Percentiles rank a stretch among this genome's conserved stretches.
These are phyloP conservation scores for Sus scrofa DNA, from an alignment of 2,113 vertebrate genomes.

Conservation along the genomic window DNA sequence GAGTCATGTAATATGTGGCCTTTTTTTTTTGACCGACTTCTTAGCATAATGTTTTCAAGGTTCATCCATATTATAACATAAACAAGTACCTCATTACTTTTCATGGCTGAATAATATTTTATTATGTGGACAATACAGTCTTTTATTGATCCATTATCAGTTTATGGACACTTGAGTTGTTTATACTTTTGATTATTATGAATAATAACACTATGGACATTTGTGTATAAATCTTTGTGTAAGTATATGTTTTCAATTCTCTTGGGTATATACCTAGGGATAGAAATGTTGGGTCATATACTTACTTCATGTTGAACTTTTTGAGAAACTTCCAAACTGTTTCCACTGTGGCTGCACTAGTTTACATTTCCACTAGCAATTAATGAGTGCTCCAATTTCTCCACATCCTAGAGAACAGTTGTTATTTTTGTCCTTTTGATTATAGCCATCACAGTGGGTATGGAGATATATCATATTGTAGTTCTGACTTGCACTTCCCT, in stretches of 20 bases:
- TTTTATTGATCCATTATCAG: conserved; percentile 2
- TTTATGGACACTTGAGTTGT: not conserved
- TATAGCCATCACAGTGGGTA: not conserved
- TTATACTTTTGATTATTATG: not conserved
- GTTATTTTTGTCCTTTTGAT: not conserved
- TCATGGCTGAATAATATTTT: conserved; percentile 23
- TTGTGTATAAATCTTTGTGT: not conserved
- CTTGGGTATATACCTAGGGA: not conserved
- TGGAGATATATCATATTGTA: not conserved
- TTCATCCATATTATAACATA: not conserved
- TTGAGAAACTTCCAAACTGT: not conserved
- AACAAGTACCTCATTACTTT: not conserved
- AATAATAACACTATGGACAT: not conserved
- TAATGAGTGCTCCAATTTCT: not conserved
- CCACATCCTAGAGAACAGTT: not conserved
- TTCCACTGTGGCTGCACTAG: not conserved
- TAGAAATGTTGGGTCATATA: not conserved
- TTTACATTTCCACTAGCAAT: not conserved
- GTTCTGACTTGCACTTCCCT: not conserved
- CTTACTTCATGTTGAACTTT: not conserved
- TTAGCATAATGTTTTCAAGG: not conserved
- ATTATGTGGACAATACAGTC: not conserved
- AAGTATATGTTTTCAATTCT: not conserved
- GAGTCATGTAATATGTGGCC: not conserved
- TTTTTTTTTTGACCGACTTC: not conserved